Evolutionary conservation across 2,113 vertebrate genomes (phyloP).

Genomic region (Neolamprologus devosi): DNA sequence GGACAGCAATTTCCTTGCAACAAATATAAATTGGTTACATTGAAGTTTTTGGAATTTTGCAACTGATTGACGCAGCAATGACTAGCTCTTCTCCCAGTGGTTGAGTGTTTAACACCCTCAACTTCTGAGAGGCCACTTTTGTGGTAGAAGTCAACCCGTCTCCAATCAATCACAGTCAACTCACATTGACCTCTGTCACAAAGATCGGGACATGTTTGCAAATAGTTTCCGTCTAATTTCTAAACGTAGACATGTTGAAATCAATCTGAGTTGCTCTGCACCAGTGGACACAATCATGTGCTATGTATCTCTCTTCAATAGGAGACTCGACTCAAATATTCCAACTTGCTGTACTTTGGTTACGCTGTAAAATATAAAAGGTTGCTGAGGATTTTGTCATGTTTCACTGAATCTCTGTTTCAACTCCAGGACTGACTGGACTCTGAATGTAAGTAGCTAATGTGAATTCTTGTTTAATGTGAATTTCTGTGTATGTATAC

Average conservation of each 20-base stretch:
- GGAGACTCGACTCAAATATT: neutral
- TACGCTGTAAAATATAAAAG: neutral
- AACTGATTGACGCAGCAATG: neutral
- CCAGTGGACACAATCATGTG: rapidly evolving
- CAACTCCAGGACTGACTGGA: neutral
- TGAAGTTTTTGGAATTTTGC: neutral
- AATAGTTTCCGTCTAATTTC: neutral
- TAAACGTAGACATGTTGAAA: neutral
- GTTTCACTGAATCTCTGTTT: neutral
- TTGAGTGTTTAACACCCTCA: neutral
- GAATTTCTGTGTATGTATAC: neutral
- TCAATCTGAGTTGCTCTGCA: neutral
- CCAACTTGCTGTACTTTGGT: neutral
- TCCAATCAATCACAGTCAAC: neutral
- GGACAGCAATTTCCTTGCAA: neutral
- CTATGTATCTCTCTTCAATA: neutral
- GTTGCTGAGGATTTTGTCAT: neutral
- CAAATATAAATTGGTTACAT: neutral
- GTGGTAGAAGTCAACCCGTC: neutral
- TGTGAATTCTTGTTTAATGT: neutral
- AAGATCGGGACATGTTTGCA: neutral
- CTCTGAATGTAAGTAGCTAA: neutral
- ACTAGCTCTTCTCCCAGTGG: neutral
- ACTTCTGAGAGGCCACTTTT: neutral
- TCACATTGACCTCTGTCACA: neutral